Base-by-base conservation (phyloP, 2,797 vertebrate species). In the Vireo griseus region DNA sequence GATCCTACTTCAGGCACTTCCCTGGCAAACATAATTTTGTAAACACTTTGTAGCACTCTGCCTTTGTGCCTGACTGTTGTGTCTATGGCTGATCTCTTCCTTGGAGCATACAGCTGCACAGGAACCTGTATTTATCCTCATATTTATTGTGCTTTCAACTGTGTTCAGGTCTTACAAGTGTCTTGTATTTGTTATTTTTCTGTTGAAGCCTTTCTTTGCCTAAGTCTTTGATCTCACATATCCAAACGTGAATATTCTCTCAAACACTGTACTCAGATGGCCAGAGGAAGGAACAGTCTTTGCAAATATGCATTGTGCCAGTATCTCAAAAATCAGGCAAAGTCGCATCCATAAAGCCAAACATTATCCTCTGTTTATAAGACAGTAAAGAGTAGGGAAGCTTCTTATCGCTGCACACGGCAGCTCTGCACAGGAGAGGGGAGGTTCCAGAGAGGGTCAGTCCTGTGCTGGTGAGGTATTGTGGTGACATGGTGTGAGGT, bases 111-210 rank as follows among this genome's bases (percentile, higher is more conserved):
- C 93, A 95, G 85, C 78, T 92, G 91, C 66, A 59, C 74, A 85
- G 77, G 77, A 92, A 88, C 80, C 83, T 73, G 29, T 84, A 88
- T 92, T 90, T 91, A 67, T 82, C 28, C 63, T 88, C 4, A 1
- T 66, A 86, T 63, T 78, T 74, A 33, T 76, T 84, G 48, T 63
- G 44, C 57, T 95, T 92, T 95, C 86, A 73, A 73, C 58, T 59
- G 40, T 26, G 15, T 55, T 95, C 57, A 59, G 89, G 52, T 82
- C 81, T 94, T 67, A 54, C 18, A 69, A 93, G 63, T 76, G 63
- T 76, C 77, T 82, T 84, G 40, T 92, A 71, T 92, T 94, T 90
- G 57, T 96, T 95, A 39, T 85, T 85, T 93, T 96, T 88, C 59
- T 85, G 83, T 45, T 39, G 54, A 94, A 94, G 80, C 44, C 62